Base-by-base conservation (phyloP, 2,888 invertebrate genomes). In the Drosophila kuntzei region DNA sequence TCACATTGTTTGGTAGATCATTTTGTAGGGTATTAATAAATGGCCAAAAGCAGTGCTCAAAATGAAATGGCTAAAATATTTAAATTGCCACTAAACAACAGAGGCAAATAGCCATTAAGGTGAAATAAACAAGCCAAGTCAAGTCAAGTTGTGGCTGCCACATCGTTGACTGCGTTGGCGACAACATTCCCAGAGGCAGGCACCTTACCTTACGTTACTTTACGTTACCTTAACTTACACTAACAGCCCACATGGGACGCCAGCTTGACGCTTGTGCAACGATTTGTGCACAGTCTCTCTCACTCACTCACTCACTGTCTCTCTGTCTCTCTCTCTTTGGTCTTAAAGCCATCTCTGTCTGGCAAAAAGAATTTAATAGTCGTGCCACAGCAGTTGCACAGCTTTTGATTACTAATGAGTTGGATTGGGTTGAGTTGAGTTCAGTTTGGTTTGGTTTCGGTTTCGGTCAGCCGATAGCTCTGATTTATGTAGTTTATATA, bases 371-470 rank as follows among this genome's bases (percentile, higher is more conserved):
- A 86, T 80, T 79, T 73, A 75, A 54, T 69, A 72, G 53, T 44
- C 63, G 65, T 58, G 71, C 73, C 84, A 88, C 85, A 86, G 64
- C 81, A 83, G 80, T 84, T 87, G 83, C 80, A 85, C 85, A 84
- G 64, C 87, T 89, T 80, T 89, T 80, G 85, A 84, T 85, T 85
- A 85, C 85, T 89, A 85, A 85, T 85, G 89, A 89, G 81, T 73
- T 65, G 22, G 11, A 14, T 25, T 32, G 14, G 44, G 43, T 34
- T 29, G 53, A 65, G 68, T 66, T 71, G 18, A 49, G 51, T 70
- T 76, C 34, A 32, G 55, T 47, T 75, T 27, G 11, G 55, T 43
- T 73, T 16, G 51, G 43, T 54, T 58, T 39, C 4, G 22, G 22
- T 60, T 71, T 65, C 53, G 41, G 68, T 55, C 51, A 59, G 62